Evolutionary conservation across 2,113 vertebrate genomes (phyloP), one percentile per base, ranked within the genome.

Genomic region (Hypomesus transpacificus): DNA sequence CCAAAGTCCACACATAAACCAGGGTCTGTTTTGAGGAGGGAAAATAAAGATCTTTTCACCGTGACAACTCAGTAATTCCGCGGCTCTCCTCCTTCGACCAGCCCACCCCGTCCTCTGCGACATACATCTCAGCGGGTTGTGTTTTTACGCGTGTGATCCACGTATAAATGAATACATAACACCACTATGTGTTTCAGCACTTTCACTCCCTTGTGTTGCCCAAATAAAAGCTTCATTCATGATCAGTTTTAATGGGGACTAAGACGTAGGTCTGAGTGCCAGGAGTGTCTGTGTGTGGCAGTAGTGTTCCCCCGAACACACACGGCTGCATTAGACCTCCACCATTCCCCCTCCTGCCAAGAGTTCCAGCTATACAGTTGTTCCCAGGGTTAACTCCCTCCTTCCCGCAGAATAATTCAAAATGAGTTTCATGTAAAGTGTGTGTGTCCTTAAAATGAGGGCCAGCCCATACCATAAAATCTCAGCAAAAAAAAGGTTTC

Each of bases 381-480:
- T 69, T 75, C 20, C 66, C 63, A 53, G 65, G 54, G n/a, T 28
- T 74, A 63, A 57, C n/a, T 74, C 22, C 63, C 34, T 66, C 22
- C 69, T 68, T 39, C 14, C 74, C 72, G 14, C 77, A 84, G 62
- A 80, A 79, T 76, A 73, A 79, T 75, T 84, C 61, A 21, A 70
- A 71, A 65, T 73, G 61, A 63, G 21, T 80, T 62, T 72, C 57
- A 74, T 73, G 75, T 76, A 73, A 80, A 86, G 57, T 28, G 65
- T 70, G 63, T 75, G 56, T 28, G 63, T 81, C 85, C 85, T 83
- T 79, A 71, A 84, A 87, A 85, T 82, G 39, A 69, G 75, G 83
- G 76, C 71, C 82, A 88, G 76, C 18, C 72, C 59, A 31, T 65
- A 17, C 83, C 74, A 73, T 81, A 77, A 73, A 83, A 83, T 21